Percentiles rank a stretch among this genome's conserved stretches.
Evolutionary conservation across 2,888 invertebrate species (phyloP).

Genomic region (Carabus problematicus): DNA sequence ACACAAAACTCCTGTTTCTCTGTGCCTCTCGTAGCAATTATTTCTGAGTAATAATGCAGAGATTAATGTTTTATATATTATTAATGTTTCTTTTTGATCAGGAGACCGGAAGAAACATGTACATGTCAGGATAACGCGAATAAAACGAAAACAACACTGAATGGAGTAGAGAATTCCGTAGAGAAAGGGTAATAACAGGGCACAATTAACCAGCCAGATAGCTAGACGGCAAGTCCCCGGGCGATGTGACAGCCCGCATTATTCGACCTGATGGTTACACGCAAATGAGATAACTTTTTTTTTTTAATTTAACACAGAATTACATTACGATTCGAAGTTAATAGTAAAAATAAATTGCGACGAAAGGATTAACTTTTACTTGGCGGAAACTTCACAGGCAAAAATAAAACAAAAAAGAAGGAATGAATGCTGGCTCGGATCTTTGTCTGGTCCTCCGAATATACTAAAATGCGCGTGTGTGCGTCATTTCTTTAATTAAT

Average conservation of each 20-base stretch:
- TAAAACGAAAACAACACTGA: too few species aligned
- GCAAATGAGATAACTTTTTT: constrained; percentile 17
- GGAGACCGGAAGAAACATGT: too few species aligned
- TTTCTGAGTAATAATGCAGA: too few species aligned
- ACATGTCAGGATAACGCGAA: too few species aligned
- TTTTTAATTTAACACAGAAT: constrained; percentile 23
- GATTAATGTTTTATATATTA: too few species aligned
- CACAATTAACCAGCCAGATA: constrained; percentile 5
- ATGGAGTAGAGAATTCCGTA: too few species aligned
- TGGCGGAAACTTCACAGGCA: constrained; percentile 19
- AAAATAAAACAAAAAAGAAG: constrained; percentile 22
- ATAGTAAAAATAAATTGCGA: constrained; percentile 33
- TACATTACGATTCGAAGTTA: constrained; percentile 26
- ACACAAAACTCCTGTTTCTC: too few species aligned
- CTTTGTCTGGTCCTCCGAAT: constrained; percentile 21
- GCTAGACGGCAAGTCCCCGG: constrained; percentile 9
- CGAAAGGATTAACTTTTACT: constrained; percentile 35
- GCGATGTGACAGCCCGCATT: constrained; percentile 8
- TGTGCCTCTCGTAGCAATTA: too few species aligned
- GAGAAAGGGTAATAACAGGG: constrained; percentile 11
- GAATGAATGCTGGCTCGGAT: background rate
- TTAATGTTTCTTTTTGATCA: too few species aligned
- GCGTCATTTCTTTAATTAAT: constrained; percentile 40
- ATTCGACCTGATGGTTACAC: constrained; percentile 14
- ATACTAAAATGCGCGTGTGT: background rate